phyloP scores from a whole-genome alignment of 2,888 invertebrate species.

The Eremobia ochroleuca region DNA sequence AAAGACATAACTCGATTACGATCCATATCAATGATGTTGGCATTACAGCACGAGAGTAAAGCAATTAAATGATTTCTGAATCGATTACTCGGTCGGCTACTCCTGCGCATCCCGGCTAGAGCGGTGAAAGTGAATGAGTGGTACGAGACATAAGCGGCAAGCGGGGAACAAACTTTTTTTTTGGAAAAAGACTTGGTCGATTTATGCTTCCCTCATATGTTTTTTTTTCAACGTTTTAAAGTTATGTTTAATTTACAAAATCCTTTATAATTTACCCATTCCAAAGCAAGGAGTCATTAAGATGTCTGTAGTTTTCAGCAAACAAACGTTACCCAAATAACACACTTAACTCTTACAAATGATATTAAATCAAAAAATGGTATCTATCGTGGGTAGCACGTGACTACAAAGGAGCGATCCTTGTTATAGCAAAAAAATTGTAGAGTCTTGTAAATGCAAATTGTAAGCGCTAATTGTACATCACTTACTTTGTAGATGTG shows the following conservation, averaged over 20 bases:
- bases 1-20: conserved; percentile 25
- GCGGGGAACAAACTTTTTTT: conserved; percentile 2
- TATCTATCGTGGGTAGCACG: background rate
- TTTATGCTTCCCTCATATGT: too few relatives aligned
- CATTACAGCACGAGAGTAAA: conserved; percentile 60
- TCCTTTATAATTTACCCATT: background rate
- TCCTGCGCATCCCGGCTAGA: conserved; percentile 79
- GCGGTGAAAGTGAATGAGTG: conserved; percentile 77
- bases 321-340: background rate
- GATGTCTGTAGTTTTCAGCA: background rate
- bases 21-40: conserved; percentile 32
- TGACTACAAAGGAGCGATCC: background rate
- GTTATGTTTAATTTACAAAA: background rate
- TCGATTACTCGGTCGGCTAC: conserved; percentile 80
- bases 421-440: background rate
- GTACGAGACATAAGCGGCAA: conserved; percentile 53
- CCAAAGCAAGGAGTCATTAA: background rate
- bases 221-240: too few relatives aligned
- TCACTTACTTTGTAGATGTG: background rate
- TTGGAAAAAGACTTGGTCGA: too few relatives aligned
- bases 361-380: background rate
- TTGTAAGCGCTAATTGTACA: background rate
- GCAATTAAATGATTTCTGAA: conserved; percentile 79
- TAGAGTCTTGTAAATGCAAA: background rate
- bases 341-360: background rate